Percentiles rank a stretch among this genome's conserved stretches.
Conservation (phyloP, 1,140 invertebrate species). For the Drosophila fuyamai region DNA sequence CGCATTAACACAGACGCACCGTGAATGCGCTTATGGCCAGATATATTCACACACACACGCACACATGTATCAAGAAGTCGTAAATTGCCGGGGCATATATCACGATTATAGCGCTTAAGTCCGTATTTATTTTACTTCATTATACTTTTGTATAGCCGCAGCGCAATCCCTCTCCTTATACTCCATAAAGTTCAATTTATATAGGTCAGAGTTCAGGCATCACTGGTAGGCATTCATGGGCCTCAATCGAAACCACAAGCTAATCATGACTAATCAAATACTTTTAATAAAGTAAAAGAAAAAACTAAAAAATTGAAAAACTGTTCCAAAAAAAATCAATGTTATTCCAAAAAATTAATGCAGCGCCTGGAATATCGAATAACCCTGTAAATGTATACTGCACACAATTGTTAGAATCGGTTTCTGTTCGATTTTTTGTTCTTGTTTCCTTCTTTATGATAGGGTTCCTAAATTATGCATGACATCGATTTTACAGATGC, state of each 20-base stretch:
- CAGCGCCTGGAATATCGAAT: background rate
- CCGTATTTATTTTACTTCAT: conserved; percentile 79
- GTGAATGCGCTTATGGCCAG: conserved; percentile 20
- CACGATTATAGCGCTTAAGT: conserved; percentile 73
- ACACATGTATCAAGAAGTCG: conserved; percentile 49
- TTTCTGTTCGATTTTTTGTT: conserved; percentile 15
- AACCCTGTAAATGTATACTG: conserved; percentile 40
- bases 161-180: conserved; percentile 11
- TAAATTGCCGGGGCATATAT: conserved; percentile 79
- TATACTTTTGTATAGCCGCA: conserved; percentile 40
- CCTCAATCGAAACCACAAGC: background rate
- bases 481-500: conserved; percentile 77
- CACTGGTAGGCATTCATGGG: background rate
- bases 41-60: conserved; percentile 32
- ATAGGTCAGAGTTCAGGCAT: conserved; percentile 19
- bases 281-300: conserved; percentile 5
- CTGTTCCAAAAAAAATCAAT: conserved; percentile 17
- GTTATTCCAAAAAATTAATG: conserved; percentile 25
- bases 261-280: conserved; percentile 34
- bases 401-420: conserved; percentile 37
- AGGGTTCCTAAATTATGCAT: conserved; percentile 70
- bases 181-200: conserved; percentile 14
- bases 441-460: conserved; percentile 11
- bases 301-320: background rate
- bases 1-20: conserved; percentile 59